These are phyloP conservation scores for Siphonodentalium dalli DNA, from an alignment of 2,888 invertebrate genomes.

Conservation along the genomic window DNA sequence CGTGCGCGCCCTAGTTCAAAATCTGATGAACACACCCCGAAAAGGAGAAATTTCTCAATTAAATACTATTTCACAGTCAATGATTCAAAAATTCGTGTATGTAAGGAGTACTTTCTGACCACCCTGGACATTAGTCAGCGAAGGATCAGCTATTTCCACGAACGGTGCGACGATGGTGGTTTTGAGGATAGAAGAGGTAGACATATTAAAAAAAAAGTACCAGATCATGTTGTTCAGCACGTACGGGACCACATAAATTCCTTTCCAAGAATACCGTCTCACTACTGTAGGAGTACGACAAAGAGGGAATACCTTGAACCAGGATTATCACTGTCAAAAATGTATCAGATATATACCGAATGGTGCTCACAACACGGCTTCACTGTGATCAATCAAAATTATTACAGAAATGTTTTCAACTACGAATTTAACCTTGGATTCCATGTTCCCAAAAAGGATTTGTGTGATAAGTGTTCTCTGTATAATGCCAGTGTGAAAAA, in stretches of 20 bases:
- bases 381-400: conserved; percentile 4
- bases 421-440: conserved; percentile 24
- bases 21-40: too few relatives aligned
- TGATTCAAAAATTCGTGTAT: conserved; percentile 13
- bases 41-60: conserved; percentile 6
- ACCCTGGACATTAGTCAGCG: conserved; percentile 23
- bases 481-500: conserved; percentile 3
- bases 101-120: conserved; percentile 20
- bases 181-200: conserved; percentile 14
- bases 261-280: conserved; percentile 17
- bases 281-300: conserved; percentile 16
- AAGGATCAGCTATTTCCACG: conserved; percentile 12
- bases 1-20: conserved; percentile 4
- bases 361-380: conserved; percentile 8
- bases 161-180: not conserved
- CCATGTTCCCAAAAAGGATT: conserved; percentile 17
- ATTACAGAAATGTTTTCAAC: conserved; percentile 19
- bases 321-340: conserved; percentile 10
- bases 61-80: conserved; percentile 9
- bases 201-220: conserved; percentile 2
- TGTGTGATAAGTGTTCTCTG: conserved; percentile 17
- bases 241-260: conserved; percentile 21
- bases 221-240: not conserved
- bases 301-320: conserved; percentile 21
- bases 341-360: conserved; percentile 20